Evolutionary conservation across 2,113 vertebrate species (phyloP).

Genomic region (Hemibates koningsi): DNA sequence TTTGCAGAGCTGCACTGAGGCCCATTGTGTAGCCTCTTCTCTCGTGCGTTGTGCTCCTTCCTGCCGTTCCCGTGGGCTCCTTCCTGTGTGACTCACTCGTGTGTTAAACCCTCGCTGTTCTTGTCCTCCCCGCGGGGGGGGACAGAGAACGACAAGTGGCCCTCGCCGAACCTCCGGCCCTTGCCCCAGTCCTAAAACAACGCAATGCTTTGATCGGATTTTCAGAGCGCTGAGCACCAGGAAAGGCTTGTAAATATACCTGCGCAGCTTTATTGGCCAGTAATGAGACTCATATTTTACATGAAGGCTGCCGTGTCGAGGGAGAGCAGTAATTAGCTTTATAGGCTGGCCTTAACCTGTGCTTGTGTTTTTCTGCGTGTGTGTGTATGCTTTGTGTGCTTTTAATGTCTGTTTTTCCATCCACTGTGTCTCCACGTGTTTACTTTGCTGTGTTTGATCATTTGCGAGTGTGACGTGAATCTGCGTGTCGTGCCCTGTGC

Average conservation of each 20-base stretch:
- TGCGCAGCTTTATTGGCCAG: constrained; percentile 48
- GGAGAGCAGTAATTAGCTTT: constrained; percentile 47
- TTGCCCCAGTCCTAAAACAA: constrained; percentile 4
- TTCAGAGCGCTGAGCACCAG: constrained; percentile 12
- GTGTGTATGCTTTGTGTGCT: background rate
- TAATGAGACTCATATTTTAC: constrained; percentile 65
- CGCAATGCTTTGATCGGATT: constrained; percentile 32
- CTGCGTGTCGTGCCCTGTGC: background rate
- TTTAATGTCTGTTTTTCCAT: background rate
- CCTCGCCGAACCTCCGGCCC: constrained; percentile 29
- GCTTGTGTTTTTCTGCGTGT: constrained; percentile 6
- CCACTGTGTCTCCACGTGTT: background rate
- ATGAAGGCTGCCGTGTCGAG: constrained; percentile 16
- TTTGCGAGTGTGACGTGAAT: background rate
- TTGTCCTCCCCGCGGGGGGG: background rate
- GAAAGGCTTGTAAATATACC: constrained; percentile 48
- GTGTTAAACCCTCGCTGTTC: constrained; percentile 28
- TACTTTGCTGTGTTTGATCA: background rate
- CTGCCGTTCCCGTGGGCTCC: constrained; percentile 30
- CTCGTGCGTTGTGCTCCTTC: constrained; percentile 34
- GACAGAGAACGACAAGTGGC: constrained; percentile 43
- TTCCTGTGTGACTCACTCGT: constrained; percentile 54
- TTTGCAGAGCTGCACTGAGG: constrained; percentile 49
- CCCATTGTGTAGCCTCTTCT: constrained; percentile 43
- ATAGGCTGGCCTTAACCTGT: constrained; percentile 18